A percentile compares a stretch with the other conserved stretches of the same genome.
Conservation (phyloP, 2,797 vertebrate species). For the Podargus strigoides region DNA sequence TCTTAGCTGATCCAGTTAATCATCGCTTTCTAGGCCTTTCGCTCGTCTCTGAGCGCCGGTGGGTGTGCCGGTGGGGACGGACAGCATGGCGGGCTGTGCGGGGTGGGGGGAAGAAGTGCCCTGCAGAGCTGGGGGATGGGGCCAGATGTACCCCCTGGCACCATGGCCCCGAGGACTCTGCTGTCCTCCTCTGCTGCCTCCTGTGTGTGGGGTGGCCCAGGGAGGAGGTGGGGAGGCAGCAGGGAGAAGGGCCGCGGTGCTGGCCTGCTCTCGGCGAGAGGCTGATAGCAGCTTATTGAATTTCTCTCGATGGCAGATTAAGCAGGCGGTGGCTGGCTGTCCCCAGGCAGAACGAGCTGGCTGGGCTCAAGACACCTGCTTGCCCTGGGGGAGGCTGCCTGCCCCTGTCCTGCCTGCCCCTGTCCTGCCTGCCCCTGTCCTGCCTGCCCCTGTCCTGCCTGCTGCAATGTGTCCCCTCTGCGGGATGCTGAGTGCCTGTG, state of each 20-base stretch:
- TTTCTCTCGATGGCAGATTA: constrained; percentile 41
- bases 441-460: no score
- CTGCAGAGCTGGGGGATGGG: background rate
- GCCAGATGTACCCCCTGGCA: background rate
- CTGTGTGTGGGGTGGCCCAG: background rate
- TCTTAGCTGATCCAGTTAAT: constrained; percentile 37
- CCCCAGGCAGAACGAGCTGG: background rate
- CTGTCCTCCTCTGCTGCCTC: background rate
- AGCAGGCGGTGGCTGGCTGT: background rate
- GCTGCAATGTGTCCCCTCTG: rapidly evolving
- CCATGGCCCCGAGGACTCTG: rapidly evolving
- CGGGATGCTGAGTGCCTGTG: rapidly evolving
- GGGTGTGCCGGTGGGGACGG: background rate
- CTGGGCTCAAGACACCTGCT: background rate
- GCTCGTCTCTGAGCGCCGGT: background rate
- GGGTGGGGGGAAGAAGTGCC: no score
- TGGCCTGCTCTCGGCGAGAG: background rate
- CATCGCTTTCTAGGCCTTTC: background rate
- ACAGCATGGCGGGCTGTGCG: background rate
- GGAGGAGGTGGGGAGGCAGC: background rate
- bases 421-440: background rate
- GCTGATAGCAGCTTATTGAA: background rate
- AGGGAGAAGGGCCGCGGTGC: rapidly evolving
- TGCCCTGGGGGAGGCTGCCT: background rate
- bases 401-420: background rate